Conservation (phyloP, 2,113 vertebrate species). For the Rhinolophus ferrumequinum region DNA sequence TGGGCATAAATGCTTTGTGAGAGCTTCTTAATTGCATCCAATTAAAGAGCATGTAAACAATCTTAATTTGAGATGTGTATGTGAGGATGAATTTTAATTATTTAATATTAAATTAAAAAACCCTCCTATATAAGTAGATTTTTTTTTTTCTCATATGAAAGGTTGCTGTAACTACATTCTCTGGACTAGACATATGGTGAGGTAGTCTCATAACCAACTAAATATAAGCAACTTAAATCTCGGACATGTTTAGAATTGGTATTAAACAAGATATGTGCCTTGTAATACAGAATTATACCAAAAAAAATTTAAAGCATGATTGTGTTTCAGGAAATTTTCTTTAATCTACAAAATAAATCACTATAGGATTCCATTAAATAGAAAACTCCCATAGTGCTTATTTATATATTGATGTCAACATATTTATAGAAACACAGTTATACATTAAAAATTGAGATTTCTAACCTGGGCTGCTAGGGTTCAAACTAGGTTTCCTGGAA, state of each 20-base stretch:
- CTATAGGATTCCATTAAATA: not conserved
- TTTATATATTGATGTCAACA: not conserved
- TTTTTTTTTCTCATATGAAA: conserved; percentile 54
- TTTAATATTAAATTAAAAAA: conserved; percentile 77
- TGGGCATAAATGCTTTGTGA: conserved; percentile 66
- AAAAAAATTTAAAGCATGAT: not conserved
- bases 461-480: not conserved
- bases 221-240: conserved; percentile 60
- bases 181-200: conserved; percentile 57
- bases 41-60: conserved; percentile 81
- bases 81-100: conserved; percentile 74
- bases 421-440: not conserved
- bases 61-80: conserved; percentile 78
- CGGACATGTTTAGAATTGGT: not conserved
- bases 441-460: not conserved
- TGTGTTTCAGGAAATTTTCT: not conserved
- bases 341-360: conserved; percentile 25
- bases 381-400: not conserved
- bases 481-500: not conserved
- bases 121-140: conserved; percentile 56
- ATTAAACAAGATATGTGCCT: not conserved
- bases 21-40: conserved; percentile 76
- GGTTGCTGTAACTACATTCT: conserved; percentile 9
- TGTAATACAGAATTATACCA: conserved; percentile 39
- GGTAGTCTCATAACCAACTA: conserved; percentile 45